Base-by-base conservation (phyloP, 2,797 vertebrate species). In the Peromyscus attwateri region DNA sequence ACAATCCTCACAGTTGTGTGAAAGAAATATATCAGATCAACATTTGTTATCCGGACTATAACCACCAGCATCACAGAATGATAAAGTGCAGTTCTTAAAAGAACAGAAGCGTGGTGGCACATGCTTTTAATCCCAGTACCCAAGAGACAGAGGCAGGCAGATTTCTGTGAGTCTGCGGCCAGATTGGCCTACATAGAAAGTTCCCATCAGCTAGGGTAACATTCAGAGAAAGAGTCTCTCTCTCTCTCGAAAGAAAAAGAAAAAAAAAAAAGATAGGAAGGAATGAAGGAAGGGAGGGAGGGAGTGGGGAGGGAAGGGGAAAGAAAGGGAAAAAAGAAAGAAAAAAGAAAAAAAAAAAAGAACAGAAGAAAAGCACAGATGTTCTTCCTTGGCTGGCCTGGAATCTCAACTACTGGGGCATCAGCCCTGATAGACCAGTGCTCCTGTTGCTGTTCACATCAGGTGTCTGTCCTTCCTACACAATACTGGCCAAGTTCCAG, bases 1-100 rank as follows among this genome's bases (percentile, higher is more conserved):
- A 40, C 40, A 40, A 88, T 40, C 34, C 71, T 75, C 75, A 94
- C 43, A 94, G 37, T 29, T 88, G 37, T 57, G 57, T 70, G 60
- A 82, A 82, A 93, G 57, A 91, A 96, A 94, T 14, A 80, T 55
- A 64, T 1, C 79, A 76, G 89, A 93, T 83, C 66, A 94, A 92
- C 11, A 52, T 52, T 14, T 14, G 52, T 2, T 52, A 52, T 14
- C 52, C 52, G 14, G 52, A 52, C 52, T 14, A 14, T 14, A 52
- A 14, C 52, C 49, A 11, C 60, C 70, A 81, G 52, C 37, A 31
- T 79, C 84, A 85, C 0, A 90, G 84, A 62, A 52, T 46, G n/a
- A 73, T 10, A 77, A 75, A 55, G 0, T 64, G n/a, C 12, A 79
- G 55, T 68, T 75, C 87, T 85, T 62, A 68, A 8, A 62, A 82